Conservation (phyloP, 2,888 invertebrate species). For the Allolobophora icterica region DNA sequence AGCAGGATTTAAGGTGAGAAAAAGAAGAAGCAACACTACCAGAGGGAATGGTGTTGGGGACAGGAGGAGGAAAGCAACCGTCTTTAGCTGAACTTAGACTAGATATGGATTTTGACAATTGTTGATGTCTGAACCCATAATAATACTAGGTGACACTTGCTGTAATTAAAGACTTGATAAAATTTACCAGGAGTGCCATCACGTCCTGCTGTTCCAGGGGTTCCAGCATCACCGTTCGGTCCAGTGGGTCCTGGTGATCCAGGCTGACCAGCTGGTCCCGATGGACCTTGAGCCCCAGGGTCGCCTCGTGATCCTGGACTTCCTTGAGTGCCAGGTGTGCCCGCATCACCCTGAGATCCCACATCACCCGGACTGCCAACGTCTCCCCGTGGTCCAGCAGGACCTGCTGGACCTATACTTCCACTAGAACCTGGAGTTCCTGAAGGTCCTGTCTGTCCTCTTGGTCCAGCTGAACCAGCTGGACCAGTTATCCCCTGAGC, state of each 20-base stretch:
- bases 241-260: slow-evolving; percentile 41
- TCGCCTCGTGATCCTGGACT: slow-evolving; percentile 34
- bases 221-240: slow-evolving; percentile 14
- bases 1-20: too few species aligned
- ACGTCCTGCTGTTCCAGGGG: slow-evolving; percentile 30
- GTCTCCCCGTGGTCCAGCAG: slow-evolving; percentile 33
- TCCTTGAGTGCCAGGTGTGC: slow-evolving; percentile 33
- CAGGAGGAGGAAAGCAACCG: too few species aligned
- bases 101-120: neutral
- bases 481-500: slow-evolving; percentile 39
- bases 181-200: slow-evolving; percentile 21
- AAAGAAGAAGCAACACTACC: too few species aligned
- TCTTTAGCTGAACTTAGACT: too few species aligned
- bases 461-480: slow-evolving; percentile 37
- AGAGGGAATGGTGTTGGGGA: too few species aligned
- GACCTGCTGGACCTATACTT: slow-evolving; percentile 35
- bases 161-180: neutral
- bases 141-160: neutral
- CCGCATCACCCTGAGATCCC: slow-evolving; percentile 41
- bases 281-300: slow-evolving; percentile 39
- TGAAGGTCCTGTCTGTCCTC: slow-evolving; percentile 37
- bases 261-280: slow-evolving; percentile 42
- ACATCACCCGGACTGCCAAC: slow-evolving; percentile 37
- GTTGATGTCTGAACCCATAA: neutral
- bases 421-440: slow-evolving; percentile 36